Base-by-base conservation (phyloP, 1,140 invertebrate genomes). In the Pararge aegeria region DNA sequence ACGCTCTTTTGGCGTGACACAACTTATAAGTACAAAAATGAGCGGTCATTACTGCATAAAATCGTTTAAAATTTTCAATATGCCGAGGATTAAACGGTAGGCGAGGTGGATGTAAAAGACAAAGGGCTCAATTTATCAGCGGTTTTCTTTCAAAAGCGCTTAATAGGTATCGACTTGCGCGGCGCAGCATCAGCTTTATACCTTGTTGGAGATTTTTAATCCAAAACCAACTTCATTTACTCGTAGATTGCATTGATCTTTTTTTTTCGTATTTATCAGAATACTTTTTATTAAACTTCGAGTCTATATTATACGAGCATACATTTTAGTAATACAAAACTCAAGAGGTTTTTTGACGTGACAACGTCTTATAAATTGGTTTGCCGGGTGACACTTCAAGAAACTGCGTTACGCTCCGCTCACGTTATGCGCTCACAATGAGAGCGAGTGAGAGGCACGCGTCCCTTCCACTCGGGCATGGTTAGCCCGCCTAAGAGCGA, bases 71-170 rank as follows among this genome's bases (percentile, higher is more conserved):
- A 42, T 42, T 38, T 38, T 42, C 38, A 18, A 42, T 42, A 42
- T 12, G 38, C 13, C 16, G 0, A 16, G 38, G 38, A 42, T 42
- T 42, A 42, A 38, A 42, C 38, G 30, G 46, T 60, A 50, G 48
- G 34, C 30, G 29, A 15, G 15, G 38, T 42, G 24, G 44, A 46
- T 51, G 49, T 53, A 48, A 9, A 30, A 50, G 42, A 65, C 52
- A 57, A 67, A 66, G 58, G 60, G 55, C 52, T 55, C 56, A 67
- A 67, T 67, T 67, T 67, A 67, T 67, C 46, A 55, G 59, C 40
- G 60, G 65, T 67, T 60, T 59, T 59, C 57, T 58, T 67, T 63
- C 59, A 60, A 38, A 51, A 63, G 42, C 50, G 49, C 48, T 62
- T 63, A 63, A 63, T 63, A 63, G 27, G 38, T 42, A 63, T 49